phyloP scores from a whole-genome alignment of 2,113 vertebrate species.

The Delphinapterus leucas region DNA sequence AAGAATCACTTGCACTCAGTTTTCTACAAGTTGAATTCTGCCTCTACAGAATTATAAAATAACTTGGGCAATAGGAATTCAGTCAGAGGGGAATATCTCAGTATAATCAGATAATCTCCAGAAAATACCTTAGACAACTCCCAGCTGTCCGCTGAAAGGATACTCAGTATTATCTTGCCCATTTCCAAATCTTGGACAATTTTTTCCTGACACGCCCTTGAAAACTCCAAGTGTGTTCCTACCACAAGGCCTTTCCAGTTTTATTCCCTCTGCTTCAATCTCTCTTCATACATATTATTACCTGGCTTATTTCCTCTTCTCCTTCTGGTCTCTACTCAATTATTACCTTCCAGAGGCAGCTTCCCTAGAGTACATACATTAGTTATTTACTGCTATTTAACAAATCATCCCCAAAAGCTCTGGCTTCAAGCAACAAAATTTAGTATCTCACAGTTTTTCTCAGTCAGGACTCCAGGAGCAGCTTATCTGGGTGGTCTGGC shows the following conservation, averaged over 20 bases:
- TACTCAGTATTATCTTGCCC: not conserved
- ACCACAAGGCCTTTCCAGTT: not conserved
- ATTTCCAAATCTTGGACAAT: not conserved
- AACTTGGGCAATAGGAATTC: not conserved
- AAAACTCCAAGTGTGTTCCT: not conserved
- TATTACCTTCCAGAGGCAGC: not conserved
- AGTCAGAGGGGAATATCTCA: not conserved
- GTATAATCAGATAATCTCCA: not conserved
- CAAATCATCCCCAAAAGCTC: not conserved
- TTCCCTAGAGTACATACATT: not conserved
- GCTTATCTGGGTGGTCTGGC: not conserved
- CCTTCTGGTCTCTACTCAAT: not conserved
- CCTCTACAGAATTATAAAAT: not conserved
- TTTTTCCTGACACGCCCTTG: not conserved
- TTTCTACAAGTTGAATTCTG: not conserved
- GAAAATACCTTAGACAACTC: not conserved
- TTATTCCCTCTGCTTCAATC: not conserved
- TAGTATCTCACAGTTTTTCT: not conserved
- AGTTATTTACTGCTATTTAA: not conserved
- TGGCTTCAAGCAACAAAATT: not conserved
- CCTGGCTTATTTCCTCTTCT: not conserved
- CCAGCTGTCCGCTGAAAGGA: not conserved
- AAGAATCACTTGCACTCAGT: not conserved
- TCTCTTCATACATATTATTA: not conserved
- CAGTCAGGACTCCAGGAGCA: not conserved